Conservation (phyloP, 2,888 invertebrate genomes). For the Tillus elongatus region DNA sequence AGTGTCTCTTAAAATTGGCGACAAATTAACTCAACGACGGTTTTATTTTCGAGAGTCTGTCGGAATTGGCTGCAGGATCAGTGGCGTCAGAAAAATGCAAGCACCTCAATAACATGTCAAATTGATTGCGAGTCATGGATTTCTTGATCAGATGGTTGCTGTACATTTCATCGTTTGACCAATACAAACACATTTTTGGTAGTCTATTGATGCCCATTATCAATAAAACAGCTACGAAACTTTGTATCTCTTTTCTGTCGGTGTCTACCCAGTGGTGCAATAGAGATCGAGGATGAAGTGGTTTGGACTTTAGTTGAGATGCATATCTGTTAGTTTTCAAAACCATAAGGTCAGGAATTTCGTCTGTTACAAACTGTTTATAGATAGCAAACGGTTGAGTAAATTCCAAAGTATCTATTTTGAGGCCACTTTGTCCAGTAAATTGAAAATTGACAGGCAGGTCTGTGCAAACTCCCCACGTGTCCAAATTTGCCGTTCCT, state of each 20-base stretch:
- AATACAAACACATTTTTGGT: conserved; percentile 7
- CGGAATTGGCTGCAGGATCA: conserved; percentile 4
- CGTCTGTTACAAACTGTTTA: conserved; percentile 7
- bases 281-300: conserved; percentile 5
- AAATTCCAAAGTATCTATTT: conserved; percentile 7
- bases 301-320: neutral
- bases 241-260: conserved; percentile 5
- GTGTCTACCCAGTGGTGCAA: conserved; percentile 6
- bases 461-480: too few relatives aligned
- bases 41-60: conserved; percentile 10
- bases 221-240: conserved; percentile 5
- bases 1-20: conserved; percentile 17
- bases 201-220: conserved; percentile 8
- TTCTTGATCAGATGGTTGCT: neutral
- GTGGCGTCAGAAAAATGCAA: neutral
- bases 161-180: conserved; percentile 5
- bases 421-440: conserved; percentile 7
- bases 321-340: conserved; percentile 8
- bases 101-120: conserved; percentile 3
- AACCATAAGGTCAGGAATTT: conserved; percentile 7
- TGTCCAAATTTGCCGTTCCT: too few relatives aligned
- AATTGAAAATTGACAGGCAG: conserved; percentile 5
- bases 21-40: conserved; percentile 4
- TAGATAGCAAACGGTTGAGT: too few relatives aligned
- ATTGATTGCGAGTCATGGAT: too few relatives aligned